Percentiles rank a stretch among this genome's conserved stretches.
These are phyloP conservation scores for Protodeltote pygarga DNA, from an alignment of 2,888 invertebrate species.

Conservation along the genomic window DNA sequence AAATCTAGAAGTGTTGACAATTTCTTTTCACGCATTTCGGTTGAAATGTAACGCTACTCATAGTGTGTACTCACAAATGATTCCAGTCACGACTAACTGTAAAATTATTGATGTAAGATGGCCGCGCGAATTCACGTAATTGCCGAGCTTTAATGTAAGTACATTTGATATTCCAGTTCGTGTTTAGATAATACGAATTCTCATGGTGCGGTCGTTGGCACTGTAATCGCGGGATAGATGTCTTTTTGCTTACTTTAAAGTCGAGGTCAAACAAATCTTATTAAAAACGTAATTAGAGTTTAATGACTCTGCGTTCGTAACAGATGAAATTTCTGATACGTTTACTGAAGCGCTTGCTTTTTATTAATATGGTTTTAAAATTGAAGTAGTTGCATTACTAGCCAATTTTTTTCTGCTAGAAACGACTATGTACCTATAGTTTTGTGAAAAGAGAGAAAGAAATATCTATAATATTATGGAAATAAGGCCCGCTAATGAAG, in stretches of 20 bases:
- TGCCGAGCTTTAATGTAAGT: slow-evolving; percentile 20
- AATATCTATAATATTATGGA: no score
- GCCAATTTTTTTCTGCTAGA: no score
- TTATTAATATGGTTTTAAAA: slow-evolving; percentile 4
- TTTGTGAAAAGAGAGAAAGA: no score
- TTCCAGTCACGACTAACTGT: slow-evolving; percentile 52
- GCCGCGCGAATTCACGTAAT: slow-evolving; percentile 29
- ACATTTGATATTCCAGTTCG: slow-evolving; percentile 22
- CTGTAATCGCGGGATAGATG: slow-evolving; percentile 27
- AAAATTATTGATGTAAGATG: slow-evolving; percentile 43
- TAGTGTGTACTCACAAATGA: slow-evolving; percentile 34
- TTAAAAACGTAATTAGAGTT: slow-evolving; percentile 39
- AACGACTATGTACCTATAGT: no score
- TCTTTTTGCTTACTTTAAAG: slow-evolving; percentile 23
- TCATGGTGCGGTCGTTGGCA: slow-evolving; percentile 44
- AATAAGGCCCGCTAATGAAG: no score
- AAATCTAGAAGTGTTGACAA: slow-evolving; percentile 50
- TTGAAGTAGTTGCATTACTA: no score
- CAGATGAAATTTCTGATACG: slow-evolving; percentile 21
- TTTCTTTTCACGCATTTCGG: slow-evolving; percentile 56
- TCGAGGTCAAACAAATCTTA: slow-evolving; percentile 23
- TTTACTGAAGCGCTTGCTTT: not conserved
- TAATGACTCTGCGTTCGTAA: slow-evolving; percentile 26
- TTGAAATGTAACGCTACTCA: slow-evolving; percentile 59
- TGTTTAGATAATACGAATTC: slow-evolving; percentile 30